Evolutionary conservation across 2,888 invertebrate genomes (phyloP).

Genomic region (Dendrolimus pini): DNA sequence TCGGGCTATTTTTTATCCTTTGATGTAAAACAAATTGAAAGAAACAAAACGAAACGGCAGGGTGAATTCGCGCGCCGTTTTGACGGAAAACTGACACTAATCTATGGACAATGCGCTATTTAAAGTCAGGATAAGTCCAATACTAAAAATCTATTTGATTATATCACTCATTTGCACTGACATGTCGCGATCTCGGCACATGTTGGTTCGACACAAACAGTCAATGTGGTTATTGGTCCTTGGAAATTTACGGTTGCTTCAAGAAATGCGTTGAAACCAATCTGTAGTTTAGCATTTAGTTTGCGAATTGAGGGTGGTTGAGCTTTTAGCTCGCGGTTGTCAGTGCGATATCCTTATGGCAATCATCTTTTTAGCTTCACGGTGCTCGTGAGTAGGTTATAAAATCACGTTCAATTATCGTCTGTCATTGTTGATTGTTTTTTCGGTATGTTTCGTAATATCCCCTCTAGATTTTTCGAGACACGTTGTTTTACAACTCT

Average conservation of each 20-base stretch:
- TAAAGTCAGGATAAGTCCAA: slow-evolving; percentile 22
- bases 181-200: slow-evolving; percentile 90
- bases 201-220: slow-evolving; percentile 63
- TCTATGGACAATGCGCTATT: slow-evolving; percentile 20
- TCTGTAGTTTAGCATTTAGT: slow-evolving; percentile 92
- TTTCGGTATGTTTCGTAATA: neutral
- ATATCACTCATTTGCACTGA: slow-evolving; percentile 51
- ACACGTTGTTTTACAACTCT: too few species aligned
- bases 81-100: slow-evolving; percentile 51
- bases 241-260: slow-evolving; percentile 89
- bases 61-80: slow-evolving; percentile 59
- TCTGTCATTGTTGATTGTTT: slow-evolving; percentile 46
- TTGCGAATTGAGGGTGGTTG: slow-evolving; percentile 44
- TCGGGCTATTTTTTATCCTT: slow-evolving; percentile 67
- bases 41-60: slow-evolving; percentile 69
- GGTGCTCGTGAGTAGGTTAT: neutral
- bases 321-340: slow-evolving; percentile 46
- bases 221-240: slow-evolving; percentile 23
- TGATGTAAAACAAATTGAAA: slow-evolving; percentile 71
- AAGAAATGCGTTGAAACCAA: slow-evolving; percentile 94
- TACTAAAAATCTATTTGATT: slow-evolving; percentile 51
- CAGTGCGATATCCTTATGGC: slow-evolving; percentile 20
- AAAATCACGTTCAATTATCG: slow-evolving; percentile 44
- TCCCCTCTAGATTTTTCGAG: too few species aligned
- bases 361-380: neutral